Base-by-base conservation (phyloP, 2,797 vertebrate species). In the Anolis apletophallus region DNA sequence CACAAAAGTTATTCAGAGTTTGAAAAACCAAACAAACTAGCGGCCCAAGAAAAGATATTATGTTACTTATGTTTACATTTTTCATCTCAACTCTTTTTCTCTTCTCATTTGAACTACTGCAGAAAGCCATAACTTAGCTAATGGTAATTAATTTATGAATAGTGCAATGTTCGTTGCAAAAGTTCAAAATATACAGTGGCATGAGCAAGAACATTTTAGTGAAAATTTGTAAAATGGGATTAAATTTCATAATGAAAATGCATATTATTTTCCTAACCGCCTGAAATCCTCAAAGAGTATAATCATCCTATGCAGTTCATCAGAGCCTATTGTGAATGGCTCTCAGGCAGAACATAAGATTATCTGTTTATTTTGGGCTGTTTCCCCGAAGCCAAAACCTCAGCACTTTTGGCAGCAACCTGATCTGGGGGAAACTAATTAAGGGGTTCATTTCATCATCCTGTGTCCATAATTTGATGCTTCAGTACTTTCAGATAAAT, bases 401-500 rank as follows among this genome's bases (percentile, higher is more conserved):
- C 29, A 80, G 0, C 7, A 2, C 64, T 55, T 69, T n/a, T 71
- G 23, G 64, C 32, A 76, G 73, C n/a, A 59, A 83, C 19, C 52
- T 83, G 23, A 64, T 36, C 14, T 4, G 0, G 11, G 55, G 17
- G 21, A 72, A 82, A 72, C 23, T 61, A 87, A 79, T 83, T 16
- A 73, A 85, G 26, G 34, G 14, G 32, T 55, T 34, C 34, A 83
- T 8, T 83, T 34, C 36, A 68, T 71, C 26, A 11, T 72, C 68
- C 32, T 78, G 29, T 72, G 13, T 16, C 50, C 46, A 82, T 10
- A 26, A 71, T n/a, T 72, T 36, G 9, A 52, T 59, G 40, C 64
- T 78, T 80, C 74, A 59, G 14, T 54, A 12, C 46, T 84, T 86
- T 67, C 55, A 87, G 29, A 46, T 74, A 78, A 85, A 59, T 69